Conservation (phyloP, 2,888 invertebrate genomes). For the Scaeva pyrastri region DNA sequence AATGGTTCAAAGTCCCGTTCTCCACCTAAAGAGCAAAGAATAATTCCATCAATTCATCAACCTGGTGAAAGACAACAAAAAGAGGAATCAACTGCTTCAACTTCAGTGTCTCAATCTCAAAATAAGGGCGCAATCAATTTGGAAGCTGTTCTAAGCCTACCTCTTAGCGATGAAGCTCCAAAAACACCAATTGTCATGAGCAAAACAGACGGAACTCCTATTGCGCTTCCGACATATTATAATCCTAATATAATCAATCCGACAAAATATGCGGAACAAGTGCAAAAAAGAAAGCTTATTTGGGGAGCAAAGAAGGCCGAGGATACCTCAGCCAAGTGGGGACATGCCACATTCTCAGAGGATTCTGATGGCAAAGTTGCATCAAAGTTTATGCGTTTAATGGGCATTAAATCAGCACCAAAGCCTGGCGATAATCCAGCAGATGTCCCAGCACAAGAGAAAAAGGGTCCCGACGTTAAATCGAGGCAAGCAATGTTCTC, state of each 20-base stretch:
- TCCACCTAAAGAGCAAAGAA: constrained; percentile 45
- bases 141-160: constrained; percentile 79
- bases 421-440: constrained; percentile 41
- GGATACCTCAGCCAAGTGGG: constrained; percentile 87
- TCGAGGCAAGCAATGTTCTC: constrained; percentile 92
- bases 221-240: constrained; percentile 88
- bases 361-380: constrained; percentile 96
- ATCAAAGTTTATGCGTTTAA: constrained; percentile 97
- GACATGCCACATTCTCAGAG: constrained; percentile 92
- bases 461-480: constrained; percentile 80
- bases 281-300: constrained; percentile 95
- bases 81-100: constrained; percentile 28
- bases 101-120: constrained; percentile 34
- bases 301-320: constrained; percentile 92
- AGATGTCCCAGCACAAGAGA: constrained; percentile 48
- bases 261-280: constrained; percentile 93
- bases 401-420: constrained; percentile 92
- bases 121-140: constrained; percentile 69
- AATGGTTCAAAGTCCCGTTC: constrained; percentile 61
- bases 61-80: constrained; percentile 50
- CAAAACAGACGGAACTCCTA: constrained; percentile 77
- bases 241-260: constrained; percentile 90
- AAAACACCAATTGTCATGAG: constrained; percentile 82
- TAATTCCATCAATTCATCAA: constrained; percentile 7
- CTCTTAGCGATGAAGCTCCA: constrained; percentile 77